Evolutionary conservation across 2,888 invertebrate species (phyloP), one percentile per base, ranked within the genome.

Genomic region (Salpingus planirostris): DNA sequence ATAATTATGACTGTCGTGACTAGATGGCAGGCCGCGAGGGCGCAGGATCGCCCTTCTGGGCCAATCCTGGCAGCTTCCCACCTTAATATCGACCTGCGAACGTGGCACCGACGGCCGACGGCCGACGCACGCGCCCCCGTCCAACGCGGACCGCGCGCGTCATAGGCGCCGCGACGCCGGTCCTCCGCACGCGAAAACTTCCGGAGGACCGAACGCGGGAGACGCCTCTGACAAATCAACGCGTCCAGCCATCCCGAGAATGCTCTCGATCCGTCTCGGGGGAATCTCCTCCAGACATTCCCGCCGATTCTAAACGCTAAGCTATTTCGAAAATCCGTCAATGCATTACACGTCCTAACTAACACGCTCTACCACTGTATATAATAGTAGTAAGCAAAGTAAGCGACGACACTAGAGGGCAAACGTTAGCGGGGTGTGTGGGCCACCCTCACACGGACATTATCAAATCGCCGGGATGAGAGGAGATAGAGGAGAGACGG

Each of bases 11-110:
- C 40, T 47, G 39, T 48, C 44, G 49, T 51, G 41, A 49, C 53
- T 56, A 60, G 59, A 60, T 59, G 55, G 59, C 57, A 53, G 42
- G 42, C 36, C 11, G 18, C 33, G 40, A 50, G 39, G 43, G 54
- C 55, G 57, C 59, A 55, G 48, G 52, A 53, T 48, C 49, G 36
- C 31, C 36, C 44, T 40, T 39, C 42, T 43, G 42, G 42, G 46
- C 59, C 57, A 56, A 55, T 59, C 46, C 49, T 40, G 44, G 31
- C 38, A 30, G 40, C 36, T 42, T 43, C 35, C 39, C 46, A 41
- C 47, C 40, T 36, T 40, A 34, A 34, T 48, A 54, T 54, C 54
- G 54, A 54, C 50, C 42, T 36, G 11, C 27, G 8, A 25, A 33
- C 21, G 25, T 24, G n/a, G 27, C 13, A 21, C 13, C 13, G 32